Evolutionary conservation across 2,797 vertebrate genomes (phyloP).

Genomic region (Hyperoplus immaculatus): DNA sequence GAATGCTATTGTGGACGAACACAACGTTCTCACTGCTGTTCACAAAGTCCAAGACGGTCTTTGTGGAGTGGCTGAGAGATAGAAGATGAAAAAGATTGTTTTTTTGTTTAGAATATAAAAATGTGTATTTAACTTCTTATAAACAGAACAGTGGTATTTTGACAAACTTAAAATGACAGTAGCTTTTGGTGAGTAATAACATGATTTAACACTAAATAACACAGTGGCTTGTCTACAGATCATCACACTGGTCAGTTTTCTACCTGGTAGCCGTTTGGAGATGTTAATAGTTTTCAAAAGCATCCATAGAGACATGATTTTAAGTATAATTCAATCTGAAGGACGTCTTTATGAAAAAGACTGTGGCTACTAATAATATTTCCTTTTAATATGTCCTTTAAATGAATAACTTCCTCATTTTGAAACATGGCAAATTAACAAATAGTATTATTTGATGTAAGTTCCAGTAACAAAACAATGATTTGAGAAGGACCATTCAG

Average conservation of each 20-base stretch:
- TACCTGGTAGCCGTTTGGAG: not conserved
- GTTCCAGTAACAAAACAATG: not conserved
- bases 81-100: not conserved
- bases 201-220: not conserved
- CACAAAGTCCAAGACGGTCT: slow-evolving; percentile 98
- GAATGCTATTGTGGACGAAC: slow-evolving; percentile 98
- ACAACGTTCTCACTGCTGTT: slow-evolving; percentile 98
- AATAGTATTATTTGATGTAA: no score
- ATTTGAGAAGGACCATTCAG: not conserved
- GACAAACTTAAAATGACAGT: not conserved
- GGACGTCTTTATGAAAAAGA: not conserved
- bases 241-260: not conserved
- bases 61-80: slow-evolving; percentile 93
- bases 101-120: not conserved
- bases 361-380: not conserved
- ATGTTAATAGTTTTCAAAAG: slow-evolving; percentile 12
- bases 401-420: not conserved
- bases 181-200: not conserved
- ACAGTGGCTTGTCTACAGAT: not conserved
- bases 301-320: not conserved
- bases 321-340: not conserved
- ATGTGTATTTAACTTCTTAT: not conserved
- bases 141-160: not conserved
- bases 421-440: not conserved
- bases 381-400: not conserved